Evolutionary conservation across 2,888 invertebrate genomes (phyloP).

Genomic region (Acleris cristana): DNA sequence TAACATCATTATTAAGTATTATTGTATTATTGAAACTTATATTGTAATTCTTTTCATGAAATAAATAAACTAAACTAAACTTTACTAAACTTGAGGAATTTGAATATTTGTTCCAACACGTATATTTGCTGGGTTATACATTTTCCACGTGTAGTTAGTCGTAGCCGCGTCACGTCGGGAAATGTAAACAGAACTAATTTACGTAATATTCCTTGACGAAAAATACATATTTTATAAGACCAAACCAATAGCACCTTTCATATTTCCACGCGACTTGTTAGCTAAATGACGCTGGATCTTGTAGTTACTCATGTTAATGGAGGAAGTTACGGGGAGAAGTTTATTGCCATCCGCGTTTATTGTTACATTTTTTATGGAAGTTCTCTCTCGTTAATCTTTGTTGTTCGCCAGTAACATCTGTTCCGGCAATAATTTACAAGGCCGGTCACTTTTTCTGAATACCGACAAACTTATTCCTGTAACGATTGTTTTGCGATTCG

Average conservation of each 20-base stretch:
- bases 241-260: background rate
- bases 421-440: conserved; percentile 69
- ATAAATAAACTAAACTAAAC: too few species aligned
- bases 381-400: conserved; percentile 66
- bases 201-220: too few species aligned
- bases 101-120: too few species aligned
- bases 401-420: conserved; percentile 69
- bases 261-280: conserved; percentile 6
- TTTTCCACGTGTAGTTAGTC: too few species aligned
- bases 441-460: conserved; percentile 55
- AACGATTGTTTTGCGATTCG: conserved; percentile 42
- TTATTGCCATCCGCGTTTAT: conserved; percentile 46
- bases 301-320: conserved; percentile 39
- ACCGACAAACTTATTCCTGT: conserved; percentile 44
- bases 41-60: too few species aligned
- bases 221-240: too few species aligned
- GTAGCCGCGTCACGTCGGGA: too few species aligned
- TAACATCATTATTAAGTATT: too few species aligned
- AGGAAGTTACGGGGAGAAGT: conserved; percentile 41
- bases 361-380: conserved; percentile 56
- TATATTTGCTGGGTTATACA: too few species aligned
- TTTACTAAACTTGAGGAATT: too few species aligned
- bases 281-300: conserved; percentile 30
- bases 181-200: too few species aligned
- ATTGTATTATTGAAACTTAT: too few species aligned